A percentile compares a stretch with the other conserved stretches of the same genome.
These are phyloP conservation scores for Autographa pulchrina DNA, from an alignment of 2,888 invertebrate genomes.

Conservation along the genomic window DNA sequence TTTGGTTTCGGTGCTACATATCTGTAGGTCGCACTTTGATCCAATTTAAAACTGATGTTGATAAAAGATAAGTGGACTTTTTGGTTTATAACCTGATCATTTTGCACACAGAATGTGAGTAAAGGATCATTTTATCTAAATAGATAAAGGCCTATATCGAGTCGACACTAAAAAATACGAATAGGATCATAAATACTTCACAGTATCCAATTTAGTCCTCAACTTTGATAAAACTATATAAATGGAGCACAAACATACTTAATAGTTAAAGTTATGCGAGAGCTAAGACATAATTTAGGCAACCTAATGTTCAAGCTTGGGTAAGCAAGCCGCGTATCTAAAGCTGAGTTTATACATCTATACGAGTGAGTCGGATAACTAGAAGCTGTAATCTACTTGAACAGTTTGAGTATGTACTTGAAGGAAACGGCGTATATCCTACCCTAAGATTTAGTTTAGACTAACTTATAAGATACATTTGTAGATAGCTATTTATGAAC, in stretches of 20 bases:
- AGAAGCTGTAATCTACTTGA: conserved; percentile 41
- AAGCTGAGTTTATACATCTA: conserved; percentile 33
- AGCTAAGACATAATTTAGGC: conserved; percentile 1
- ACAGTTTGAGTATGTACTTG: conserved; percentile 25
- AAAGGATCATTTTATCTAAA: too few species aligned
- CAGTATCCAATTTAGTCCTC: neutral
- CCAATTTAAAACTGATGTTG: conserved; percentile 49
- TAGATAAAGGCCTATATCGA: too few species aligned
- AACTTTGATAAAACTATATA: conserved; percentile 4
- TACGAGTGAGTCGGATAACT: conserved; percentile 33
- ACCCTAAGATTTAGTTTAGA: conserved; percentile 32
- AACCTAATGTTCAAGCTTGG: conserved; percentile 10
- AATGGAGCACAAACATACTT: conserved; percentile 5
- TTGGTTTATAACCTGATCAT: conserved; percentile 10
- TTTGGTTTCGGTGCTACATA: conserved; percentile 27
- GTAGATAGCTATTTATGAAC: neutral
- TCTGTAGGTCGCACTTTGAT: conserved; percentile 32
- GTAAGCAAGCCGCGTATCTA: conserved; percentile 34
- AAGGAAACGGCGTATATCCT: conserved; percentile 41
- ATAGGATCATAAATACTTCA: neutral
- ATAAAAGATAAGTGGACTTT: conserved; percentile 28
- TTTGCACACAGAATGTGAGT: neutral
- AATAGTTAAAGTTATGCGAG: conserved; percentile 2
- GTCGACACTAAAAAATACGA: neutral
- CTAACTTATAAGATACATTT: conserved; percentile 41